These are phyloP conservation scores for Dicrurus megarhynchus DNA, from an alignment of 2,113 vertebrate species.

Conservation along the genomic window DNA sequence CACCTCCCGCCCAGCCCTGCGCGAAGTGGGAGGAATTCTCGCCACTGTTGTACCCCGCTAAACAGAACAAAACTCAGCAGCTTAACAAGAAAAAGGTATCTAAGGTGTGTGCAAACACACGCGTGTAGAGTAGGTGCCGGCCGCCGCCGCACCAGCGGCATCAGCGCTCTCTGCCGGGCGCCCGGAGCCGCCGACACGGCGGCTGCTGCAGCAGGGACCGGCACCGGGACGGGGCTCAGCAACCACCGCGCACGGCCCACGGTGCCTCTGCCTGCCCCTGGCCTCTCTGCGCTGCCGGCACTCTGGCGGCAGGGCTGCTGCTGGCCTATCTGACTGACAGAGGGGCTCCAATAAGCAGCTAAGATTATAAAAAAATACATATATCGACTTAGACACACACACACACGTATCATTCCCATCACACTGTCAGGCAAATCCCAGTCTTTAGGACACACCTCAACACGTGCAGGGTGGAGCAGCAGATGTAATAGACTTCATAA, in stretches of 20 bases:
- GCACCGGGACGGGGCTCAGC: neutral
- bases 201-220: neutral
- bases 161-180: neutral
- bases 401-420: too few species aligned
- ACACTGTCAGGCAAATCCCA: neutral
- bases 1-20: too few species aligned
- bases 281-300: accelerated
- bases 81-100: accelerated
- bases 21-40: neutral
- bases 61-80: accelerated
- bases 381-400: neutral
- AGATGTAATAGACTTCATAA: neutral
- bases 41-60: accelerated
- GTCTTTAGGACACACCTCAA: accelerated
- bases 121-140: accelerated
- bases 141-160: neutral
- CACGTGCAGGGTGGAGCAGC: too few species aligned
- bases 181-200: accelerated
- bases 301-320: accelerated
- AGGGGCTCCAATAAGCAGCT: too few species aligned
- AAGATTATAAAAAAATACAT: accelerated
- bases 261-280: accelerated
- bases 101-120: accelerated
- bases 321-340: neutral
- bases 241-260: accelerated